These are phyloP conservation scores for Orchesella flavescens DNA, from an alignment of 2,888 invertebrate species.

Conservation along the genomic window DNA sequence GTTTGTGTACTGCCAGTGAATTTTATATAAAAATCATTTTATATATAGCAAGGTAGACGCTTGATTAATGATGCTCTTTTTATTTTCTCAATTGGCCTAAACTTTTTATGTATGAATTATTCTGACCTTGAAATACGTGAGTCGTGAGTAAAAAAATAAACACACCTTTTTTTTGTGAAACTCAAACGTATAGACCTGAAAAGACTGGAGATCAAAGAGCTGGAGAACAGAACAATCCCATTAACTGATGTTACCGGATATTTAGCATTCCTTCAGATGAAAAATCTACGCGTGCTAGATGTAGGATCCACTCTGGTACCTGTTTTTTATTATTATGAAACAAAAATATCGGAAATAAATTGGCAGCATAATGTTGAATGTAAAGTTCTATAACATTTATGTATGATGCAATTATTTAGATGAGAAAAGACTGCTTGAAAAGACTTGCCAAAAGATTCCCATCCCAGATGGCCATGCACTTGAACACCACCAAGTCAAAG, in stretches of 20 bases:
- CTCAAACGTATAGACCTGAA: constrained; percentile 40
- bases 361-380: too few relatives aligned
- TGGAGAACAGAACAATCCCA: constrained; percentile 51
- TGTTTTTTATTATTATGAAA: not conserved
- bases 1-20: not conserved
- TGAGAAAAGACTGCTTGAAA: constrained; percentile 58
- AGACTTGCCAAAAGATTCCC: constrained; percentile 61
- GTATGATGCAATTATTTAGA: too few relatives aligned
- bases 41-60: not conserved
- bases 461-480: constrained; percentile 42
- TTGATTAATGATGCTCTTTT: not conserved
- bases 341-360: not conserved
- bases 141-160: too few relatives aligned
- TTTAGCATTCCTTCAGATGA: constrained; percentile 61
- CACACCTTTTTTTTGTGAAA: too few relatives aligned
- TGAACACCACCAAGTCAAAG: constrained; percentile 39
- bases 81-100: not conserved
- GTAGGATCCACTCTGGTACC: constrained; percentile 53
- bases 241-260: constrained; percentile 65
- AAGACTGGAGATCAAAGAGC: constrained; percentile 56
- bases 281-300: constrained; percentile 52
- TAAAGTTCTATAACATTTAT: too few relatives aligned
- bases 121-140: not conserved
- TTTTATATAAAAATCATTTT: not conserved
- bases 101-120: not conserved